phyloP scores from a whole-genome alignment of 1,140 invertebrate genomes.

The Atta colombica region DNA sequence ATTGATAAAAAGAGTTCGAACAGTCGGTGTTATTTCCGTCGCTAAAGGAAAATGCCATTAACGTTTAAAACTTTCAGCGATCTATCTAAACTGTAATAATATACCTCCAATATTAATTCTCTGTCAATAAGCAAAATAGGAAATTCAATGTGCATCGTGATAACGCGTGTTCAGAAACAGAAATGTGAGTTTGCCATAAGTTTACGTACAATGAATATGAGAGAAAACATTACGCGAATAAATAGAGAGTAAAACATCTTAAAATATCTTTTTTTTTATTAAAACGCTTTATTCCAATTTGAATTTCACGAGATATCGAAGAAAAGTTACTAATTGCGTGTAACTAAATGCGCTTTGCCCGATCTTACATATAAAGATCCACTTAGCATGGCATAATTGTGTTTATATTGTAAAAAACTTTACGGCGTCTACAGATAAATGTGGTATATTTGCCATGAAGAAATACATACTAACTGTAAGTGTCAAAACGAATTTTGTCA shows the following conservation, averaged over 20 bases:
- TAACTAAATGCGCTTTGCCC: too few species aligned
- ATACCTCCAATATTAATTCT: neutral
- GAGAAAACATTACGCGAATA: neutral
- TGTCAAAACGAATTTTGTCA: too few species aligned
- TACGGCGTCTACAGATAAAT: neutral
- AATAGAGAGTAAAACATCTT: neutral
- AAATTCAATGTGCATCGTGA: neutral
- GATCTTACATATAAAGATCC: slow-evolving; percentile 3
- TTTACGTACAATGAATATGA: neutral
- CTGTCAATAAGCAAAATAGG: neutral
- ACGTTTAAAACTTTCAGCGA: slow-evolving; percentile 4
- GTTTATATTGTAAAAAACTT: neutral
- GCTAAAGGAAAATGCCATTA: neutral
- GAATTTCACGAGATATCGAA: neutral
- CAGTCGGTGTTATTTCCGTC: neutral
- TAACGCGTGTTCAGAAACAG: neutral
- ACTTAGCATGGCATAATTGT: neutral
- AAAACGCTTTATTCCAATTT: neutral
- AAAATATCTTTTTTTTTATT: too few species aligned
- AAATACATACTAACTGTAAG: too few species aligned
- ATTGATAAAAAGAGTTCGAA: slow-evolving; percentile 1
- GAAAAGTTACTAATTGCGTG: neutral
- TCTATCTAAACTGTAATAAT: neutral
- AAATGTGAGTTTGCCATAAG: neutral
- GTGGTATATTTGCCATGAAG: too few species aligned